Evolutionary conservation across 2,113 vertebrate species (phyloP), one percentile per base, ranked within the genome.

Genomic region (Zosterops japonicus): DNA sequence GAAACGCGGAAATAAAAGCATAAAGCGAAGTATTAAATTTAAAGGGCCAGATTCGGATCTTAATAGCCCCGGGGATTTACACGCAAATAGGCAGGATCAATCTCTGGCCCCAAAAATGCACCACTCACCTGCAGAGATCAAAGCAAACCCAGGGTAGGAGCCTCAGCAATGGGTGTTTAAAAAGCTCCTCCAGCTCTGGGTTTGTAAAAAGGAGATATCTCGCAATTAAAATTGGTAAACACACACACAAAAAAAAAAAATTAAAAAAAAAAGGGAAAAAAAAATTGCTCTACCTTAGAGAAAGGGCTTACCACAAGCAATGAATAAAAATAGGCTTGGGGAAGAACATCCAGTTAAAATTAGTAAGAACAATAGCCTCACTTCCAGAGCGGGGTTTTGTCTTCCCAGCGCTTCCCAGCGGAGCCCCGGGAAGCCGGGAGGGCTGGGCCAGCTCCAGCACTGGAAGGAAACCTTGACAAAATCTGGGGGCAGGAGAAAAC

Each of bases 1-100:
- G 94, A 95, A 96, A 95, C 12, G 41, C 75, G 91, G 96, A 96
- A 95, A 96, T 93, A 92, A 94, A 96, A 97, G 93, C 92, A 94
- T 91, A 92, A 95, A 87, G 90, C 49, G 20, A 42, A 82, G 95
- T 83, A 92, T 96, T 96, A 91, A 68, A 95, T 87, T 95, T 96
- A 96, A 96, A 92, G 93, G 95, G 93, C 71, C 96, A 95, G 95
- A 93, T 94, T 97, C 93, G 4, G 89, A 95, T 92, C 94, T 96
- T 94, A 95, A 93, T 93, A 91, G 89, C 92, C 50, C 47, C 3
- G 0, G 76, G 72, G 96, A 94, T 95, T 97, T 96, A 71, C 92
- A 95, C 90, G 76, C 91, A 90, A 94, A 88, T 89, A 39, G 86
- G 90, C 59, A 92, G 67, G 29, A 89, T 91, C 79, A 94, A 90